phyloP scores from a whole-genome alignment of 2,113 vertebrate species.

The Paramormyrops kingsleyae region DNA sequence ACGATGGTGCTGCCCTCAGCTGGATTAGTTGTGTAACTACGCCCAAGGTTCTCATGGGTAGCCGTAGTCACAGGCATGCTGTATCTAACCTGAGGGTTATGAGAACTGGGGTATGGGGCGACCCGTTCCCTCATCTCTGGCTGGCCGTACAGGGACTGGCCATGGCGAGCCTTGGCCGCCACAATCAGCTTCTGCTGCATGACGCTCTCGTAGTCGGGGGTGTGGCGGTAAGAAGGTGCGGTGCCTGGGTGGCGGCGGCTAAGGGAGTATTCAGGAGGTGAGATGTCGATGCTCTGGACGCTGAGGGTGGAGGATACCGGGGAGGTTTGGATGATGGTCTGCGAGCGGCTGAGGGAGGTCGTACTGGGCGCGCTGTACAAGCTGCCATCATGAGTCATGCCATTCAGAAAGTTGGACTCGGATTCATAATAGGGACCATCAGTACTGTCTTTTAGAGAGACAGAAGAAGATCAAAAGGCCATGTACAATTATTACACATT shows the following conservation, averaged over 20 bases:
- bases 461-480: background rate
- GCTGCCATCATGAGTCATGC: constrained; percentile 80
- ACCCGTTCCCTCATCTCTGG: constrained; percentile 83
- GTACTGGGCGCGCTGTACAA: constrained; percentile 87
- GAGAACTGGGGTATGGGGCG: constrained; percentile 57
- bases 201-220: constrained; percentile 89
- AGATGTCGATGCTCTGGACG: constrained; percentile 83
- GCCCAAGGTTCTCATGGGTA: constrained; percentile 54
- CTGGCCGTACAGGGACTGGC: constrained; percentile 87
- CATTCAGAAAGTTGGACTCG: constrained; percentile 79
- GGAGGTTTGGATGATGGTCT: constrained; percentile 80
- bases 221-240: constrained; percentile 87
- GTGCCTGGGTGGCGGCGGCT: constrained; percentile 90
- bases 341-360: constrained; percentile 85
- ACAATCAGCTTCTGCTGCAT: constrained; percentile 83
- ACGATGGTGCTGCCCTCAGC: constrained; percentile 74
- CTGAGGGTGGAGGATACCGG: constrained; percentile 89
- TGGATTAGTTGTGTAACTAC: constrained; percentile 29
- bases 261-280: constrained; percentile 84
- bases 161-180: constrained; percentile 73
- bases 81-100: constrained; percentile 64
- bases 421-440: constrained; percentile 85
- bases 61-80: constrained; percentile 61
- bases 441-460: constrained; percentile 72
- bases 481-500: background rate